Evolutionary conservation across 2,113 vertebrate species (phyloP).

Genomic region (Eurypyga helias): DNA sequence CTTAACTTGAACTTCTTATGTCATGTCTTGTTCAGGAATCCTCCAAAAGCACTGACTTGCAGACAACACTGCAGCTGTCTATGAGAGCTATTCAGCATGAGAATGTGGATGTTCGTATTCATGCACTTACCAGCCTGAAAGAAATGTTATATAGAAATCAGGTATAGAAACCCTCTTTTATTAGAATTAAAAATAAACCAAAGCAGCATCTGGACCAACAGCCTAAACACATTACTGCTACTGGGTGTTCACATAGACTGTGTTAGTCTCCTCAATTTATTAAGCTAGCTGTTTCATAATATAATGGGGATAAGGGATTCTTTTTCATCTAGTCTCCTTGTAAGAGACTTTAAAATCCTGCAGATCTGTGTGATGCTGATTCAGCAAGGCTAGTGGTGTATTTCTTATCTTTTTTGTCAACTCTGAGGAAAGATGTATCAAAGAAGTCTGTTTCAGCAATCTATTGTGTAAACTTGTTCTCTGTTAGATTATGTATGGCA

Average conservation of each 20-base stretch:
- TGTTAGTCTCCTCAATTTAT: not conserved
- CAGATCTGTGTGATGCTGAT: not conserved
- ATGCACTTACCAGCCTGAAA: conserved; percentile 93
- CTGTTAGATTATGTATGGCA: not conserved
- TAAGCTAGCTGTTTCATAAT: not conserved
- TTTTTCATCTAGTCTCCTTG: not conserved
- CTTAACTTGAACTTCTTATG: not conserved
- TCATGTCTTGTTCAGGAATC: conserved; percentile 80
- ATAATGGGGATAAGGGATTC: not conserved
- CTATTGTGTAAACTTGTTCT: not conserved
- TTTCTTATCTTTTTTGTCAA: not conserved
- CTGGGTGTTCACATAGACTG: not conserved
- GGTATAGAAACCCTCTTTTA: conserved; percentile 69
- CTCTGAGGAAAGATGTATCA: not conserved
- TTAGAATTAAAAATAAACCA: not conserved
- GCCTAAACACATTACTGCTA: not conserved
- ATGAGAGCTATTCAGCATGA: conserved; percentile 97
- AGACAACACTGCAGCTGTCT: conserved; percentile 87
- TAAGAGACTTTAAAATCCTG: not conserved
- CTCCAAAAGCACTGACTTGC: conserved; percentile 89
- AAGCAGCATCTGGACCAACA: not conserved
- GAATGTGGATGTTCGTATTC: conserved; percentile 94
- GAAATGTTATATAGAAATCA: conserved; percentile 95
- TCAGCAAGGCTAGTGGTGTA: not conserved
- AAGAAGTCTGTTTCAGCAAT: not conserved